A percentile compares a stretch with the other conserved stretches of the same genome.
Conservation (phyloP, 1,140 invertebrate genomes). For the Planococcus citri region DNA sequence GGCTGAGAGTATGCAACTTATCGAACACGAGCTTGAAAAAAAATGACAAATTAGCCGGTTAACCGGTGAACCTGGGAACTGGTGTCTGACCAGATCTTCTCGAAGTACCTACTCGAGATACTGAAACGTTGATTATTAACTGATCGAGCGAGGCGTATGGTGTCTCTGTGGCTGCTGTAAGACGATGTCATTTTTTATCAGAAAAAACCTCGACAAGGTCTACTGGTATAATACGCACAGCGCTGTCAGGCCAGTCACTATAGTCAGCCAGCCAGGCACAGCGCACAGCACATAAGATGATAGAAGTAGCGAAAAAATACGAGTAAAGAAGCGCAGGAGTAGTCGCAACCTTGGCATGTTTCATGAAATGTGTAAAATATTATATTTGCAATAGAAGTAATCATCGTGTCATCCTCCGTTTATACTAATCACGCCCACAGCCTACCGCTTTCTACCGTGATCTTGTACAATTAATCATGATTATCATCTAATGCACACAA, state of each 20-base stretch:
- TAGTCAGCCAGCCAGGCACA: too few species aligned
- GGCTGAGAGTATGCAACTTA: background rate
- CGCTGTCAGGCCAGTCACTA: too few species aligned
- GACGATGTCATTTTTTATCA: conserved; percentile 3
- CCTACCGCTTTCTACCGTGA: conserved; percentile 13
- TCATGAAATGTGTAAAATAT: conserved; percentile 17
- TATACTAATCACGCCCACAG: conserved; percentile 19
- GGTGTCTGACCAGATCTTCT: too few species aligned
- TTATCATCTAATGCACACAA: conserved; percentile 19
- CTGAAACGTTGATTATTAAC: background rate
- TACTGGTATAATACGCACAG: background rate
- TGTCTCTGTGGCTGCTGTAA: background rate
- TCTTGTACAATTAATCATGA: conserved; percentile 19
- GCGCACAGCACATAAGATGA: too few species aligned
- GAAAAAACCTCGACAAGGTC: background rate
- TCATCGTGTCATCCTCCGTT: conserved; percentile 18
- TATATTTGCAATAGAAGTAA: conserved; percentile 19
- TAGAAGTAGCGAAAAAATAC: background rate
- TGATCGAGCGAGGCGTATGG: background rate
- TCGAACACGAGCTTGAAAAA: background rate
- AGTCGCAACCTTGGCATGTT: conserved; percentile 17
- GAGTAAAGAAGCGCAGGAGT: background rate
- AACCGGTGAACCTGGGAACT: too few species aligned
- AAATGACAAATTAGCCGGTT: background rate
- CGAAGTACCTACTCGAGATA: background rate